phyloP scores from a whole-genome alignment of 2,113 vertebrate species.

The Dendrocopos noguchii region DNA sequence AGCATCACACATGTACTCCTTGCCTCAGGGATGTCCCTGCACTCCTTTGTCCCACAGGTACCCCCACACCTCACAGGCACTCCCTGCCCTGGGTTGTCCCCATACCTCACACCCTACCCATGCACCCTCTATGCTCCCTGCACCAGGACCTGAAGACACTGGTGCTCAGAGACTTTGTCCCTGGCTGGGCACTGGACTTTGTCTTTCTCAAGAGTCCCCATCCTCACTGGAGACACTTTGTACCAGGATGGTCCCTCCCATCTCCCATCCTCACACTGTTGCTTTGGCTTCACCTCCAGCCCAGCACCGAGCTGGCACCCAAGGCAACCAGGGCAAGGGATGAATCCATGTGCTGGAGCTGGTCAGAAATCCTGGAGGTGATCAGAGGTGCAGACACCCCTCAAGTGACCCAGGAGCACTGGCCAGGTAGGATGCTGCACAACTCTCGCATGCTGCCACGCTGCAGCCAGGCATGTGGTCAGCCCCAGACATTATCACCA shows the following conservation, averaged over 20 bases:
- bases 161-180: background rate
- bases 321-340: too few species aligned
- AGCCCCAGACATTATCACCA: background rate
- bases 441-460: background rate
- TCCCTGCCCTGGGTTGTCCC: background rate
- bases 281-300: background rate
- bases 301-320: rapidly evolving
- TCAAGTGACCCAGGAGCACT: rapidly evolving
- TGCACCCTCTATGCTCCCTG: rapidly evolving
- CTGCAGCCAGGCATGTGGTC: background rate
- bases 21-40: background rate
- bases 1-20: rapidly evolving
- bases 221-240: rapidly evolving
- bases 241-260: too few species aligned
- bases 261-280: background rate
- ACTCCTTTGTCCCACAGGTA: too few species aligned
- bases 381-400: background rate
- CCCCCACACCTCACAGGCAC: background rate
- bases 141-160: background rate
- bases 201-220: rapidly evolving
- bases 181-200: background rate
- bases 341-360: background rate
- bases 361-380: background rate
- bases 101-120: too few species aligned
- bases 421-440: background rate